These are phyloP conservation scores for Chromoteleia sp. DNA, from an alignment of 2,888 invertebrate genomes.

Conservation along the genomic window DNA sequence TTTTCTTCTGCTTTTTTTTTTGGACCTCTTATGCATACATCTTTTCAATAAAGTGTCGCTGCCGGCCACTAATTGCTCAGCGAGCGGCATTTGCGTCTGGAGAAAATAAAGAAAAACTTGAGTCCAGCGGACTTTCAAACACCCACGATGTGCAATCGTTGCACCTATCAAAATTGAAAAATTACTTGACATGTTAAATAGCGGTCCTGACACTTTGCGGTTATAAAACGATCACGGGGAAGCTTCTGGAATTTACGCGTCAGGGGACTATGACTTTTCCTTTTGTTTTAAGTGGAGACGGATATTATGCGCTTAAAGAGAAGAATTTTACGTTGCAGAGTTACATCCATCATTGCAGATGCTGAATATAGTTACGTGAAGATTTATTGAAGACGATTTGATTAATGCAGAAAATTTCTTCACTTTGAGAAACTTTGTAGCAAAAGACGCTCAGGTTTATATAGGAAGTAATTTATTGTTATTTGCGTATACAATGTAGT, in stretches of 20 bases:
- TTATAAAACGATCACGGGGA: not conserved
- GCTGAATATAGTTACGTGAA: not conserved
- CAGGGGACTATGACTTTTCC: not conserved
- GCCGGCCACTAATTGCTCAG: slow-evolving; percentile 41
- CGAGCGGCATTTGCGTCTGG: slow-evolving; percentile 23
- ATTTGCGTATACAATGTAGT: not conserved
- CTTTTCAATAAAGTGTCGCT: slow-evolving; percentile 33
- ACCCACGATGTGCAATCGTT: slow-evolving; percentile 32
- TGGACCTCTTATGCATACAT: slow-evolving; percentile 4
- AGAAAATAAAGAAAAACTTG: slow-evolving; percentile 18
- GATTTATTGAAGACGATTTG: slow-evolving; percentile 8
- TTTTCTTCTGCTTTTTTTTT: not conserved
- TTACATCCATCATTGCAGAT: no score
- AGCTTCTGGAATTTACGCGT: slow-evolving; percentile 11
- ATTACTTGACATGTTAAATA: slow-evolving; percentile 10
- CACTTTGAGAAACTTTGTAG: no score
- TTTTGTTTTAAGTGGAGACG: not conserved
- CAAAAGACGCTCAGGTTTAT: slow-evolving; percentile 11
- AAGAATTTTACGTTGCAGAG: not conserved
- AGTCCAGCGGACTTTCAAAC: slow-evolving; percentile 28
- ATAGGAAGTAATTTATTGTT: slow-evolving; percentile 12
- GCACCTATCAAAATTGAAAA: slow-evolving; percentile 20
- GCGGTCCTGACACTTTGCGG: slow-evolving; percentile 7
- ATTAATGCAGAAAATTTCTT: slow-evolving; percentile 24
- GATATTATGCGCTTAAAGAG: not conserved